A percentile compares a stretch with the other conserved stretches of the same genome.
Evolutionary conservation across 2,888 invertebrate genomes (phyloP).

Genomic region (Cactoblastis cactorum): DNA sequence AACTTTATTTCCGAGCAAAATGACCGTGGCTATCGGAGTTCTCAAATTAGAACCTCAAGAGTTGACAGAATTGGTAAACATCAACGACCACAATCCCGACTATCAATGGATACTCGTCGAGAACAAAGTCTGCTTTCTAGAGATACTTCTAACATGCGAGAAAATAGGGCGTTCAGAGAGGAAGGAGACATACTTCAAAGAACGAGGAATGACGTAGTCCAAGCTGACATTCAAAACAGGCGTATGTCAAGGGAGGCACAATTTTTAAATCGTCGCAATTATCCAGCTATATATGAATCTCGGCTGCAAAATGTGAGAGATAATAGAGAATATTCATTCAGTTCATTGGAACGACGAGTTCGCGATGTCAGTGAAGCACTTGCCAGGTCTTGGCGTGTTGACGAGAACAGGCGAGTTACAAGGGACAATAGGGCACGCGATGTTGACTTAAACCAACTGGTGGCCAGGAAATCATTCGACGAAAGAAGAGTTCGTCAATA

Average conservation of each 20-base stretch:
- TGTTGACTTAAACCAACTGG: not conserved
- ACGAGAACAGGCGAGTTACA: not conserved
- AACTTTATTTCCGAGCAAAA: not conserved
- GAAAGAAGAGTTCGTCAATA: not conserved
- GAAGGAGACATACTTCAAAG: constrained; percentile 13
- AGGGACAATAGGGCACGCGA: not conserved
- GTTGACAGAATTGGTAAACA: not conserved
- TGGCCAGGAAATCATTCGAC: not conserved
- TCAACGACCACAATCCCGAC: constrained; percentile 14
- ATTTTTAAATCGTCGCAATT: not conserved
- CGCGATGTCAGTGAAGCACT: not conserved
- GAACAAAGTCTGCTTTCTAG: constrained; percentile 9
- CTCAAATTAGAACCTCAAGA: not conserved
- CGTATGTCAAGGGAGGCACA: not conserved
- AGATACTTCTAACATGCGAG: not conserved
- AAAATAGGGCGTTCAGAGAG: not conserved
- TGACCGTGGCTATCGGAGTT: not conserved
- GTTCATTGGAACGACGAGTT: constrained; percentile 3
- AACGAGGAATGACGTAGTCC: constrained; percentile 20
- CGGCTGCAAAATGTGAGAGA: not conserved
- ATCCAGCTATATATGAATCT: not conserved
- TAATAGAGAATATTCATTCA: constrained; percentile 5
- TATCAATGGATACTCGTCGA: not conserved
- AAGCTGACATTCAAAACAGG: not conserved
- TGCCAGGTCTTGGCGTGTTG: not conserved